Percentiles rank a stretch among this genome's conserved stretches.
These are phyloP conservation scores for Buphagus erythrorhynchus DNA, from an alignment of 2,797 vertebrate genomes.

Conservation along the genomic window DNA sequence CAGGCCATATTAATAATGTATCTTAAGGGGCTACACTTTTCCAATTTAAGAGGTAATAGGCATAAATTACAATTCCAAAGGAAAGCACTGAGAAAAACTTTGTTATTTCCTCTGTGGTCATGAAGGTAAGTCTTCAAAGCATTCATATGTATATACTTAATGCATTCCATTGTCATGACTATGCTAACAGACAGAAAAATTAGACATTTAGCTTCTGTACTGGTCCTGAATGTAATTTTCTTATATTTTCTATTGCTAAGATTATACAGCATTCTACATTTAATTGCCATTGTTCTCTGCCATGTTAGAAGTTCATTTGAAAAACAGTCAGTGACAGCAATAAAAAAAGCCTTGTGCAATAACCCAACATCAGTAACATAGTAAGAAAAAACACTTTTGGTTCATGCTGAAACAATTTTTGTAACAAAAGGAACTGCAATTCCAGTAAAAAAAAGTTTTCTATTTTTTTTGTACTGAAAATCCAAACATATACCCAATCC, in stretches of 20 bases:
- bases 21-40: background rate
- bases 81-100: background rate
- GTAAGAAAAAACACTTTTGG: background rate
- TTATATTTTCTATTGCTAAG: background rate
- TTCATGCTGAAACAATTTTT: background rate
- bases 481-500: background rate
- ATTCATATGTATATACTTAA: background rate
- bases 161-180: background rate
- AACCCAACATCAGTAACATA: background rate
- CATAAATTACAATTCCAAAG: fast-evolving
- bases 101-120: background rate
- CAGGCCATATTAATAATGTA: background rate
- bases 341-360: background rate
- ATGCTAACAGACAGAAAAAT: background rate
- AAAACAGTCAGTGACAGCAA: background rate
- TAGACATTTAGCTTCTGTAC: background rate
- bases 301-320: background rate
- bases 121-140: background rate
- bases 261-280: background rate
- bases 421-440: background rate
- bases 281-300: background rate
- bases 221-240: background rate
- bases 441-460: background rate
- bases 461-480: background rate
- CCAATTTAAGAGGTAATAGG: background rate